phyloP scores from a whole-genome alignment of 2,888 invertebrate genomes.

The Tiliacea citrago region DNA sequence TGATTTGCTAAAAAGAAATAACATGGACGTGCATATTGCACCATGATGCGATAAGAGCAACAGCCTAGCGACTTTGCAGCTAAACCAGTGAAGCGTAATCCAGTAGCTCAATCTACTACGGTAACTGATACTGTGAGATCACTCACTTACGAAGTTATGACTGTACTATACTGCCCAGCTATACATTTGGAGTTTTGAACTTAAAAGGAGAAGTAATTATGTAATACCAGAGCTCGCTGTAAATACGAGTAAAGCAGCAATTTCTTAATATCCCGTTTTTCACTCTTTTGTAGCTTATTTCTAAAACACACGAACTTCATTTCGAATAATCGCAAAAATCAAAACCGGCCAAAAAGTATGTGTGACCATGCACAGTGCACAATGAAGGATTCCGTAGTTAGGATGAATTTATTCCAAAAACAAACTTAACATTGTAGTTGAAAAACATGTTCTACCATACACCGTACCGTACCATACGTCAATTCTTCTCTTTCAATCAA shows the following conservation, averaged over 20 bases:
- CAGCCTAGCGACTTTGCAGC: neutral
- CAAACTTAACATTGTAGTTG: no score
- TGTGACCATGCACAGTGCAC: no score
- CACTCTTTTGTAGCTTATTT: no score
- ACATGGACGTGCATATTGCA: conserved; percentile 13
- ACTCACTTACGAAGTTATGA: conserved; percentile 9
- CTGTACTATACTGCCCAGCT: neutral
- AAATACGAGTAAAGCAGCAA: neutral
- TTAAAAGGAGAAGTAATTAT: neutral
- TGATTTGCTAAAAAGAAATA: conserved; percentile 4
- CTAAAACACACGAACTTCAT: no score
- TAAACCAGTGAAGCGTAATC: conserved; percentile 28
- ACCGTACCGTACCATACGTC: no score
- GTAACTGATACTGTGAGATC: conserved; percentile 29
- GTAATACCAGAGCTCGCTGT: neutral
- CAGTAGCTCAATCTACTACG: conserved; percentile 26
- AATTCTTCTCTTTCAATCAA: no score
- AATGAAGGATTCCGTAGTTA: no score
- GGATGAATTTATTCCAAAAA: no score
- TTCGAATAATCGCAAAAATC: no score
- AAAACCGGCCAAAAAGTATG: no score
- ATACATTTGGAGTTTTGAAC: neutral
- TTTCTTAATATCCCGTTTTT: neutral
- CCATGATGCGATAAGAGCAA: conserved; percentile 18
- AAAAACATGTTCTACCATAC: no score